A percentile compares a stretch with the other conserved stretches of the same genome.
Evolutionary conservation across 2,113 vertebrate species (phyloP).

Genomic region (Theristicus caerulescens): DNA sequence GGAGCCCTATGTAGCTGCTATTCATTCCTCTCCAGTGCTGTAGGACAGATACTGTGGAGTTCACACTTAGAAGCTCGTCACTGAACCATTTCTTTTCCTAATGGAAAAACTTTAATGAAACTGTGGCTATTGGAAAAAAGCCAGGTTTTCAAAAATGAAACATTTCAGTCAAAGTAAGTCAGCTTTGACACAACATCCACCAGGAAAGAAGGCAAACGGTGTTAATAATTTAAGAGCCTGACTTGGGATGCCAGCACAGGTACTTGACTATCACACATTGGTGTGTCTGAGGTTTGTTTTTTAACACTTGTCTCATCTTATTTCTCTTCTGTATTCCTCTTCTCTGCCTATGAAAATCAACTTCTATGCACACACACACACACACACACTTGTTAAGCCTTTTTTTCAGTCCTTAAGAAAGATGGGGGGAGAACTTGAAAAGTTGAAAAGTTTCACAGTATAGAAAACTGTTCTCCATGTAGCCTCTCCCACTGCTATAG

Average conservation of each 20-base stretch:
- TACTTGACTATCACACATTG: background rate
- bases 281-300: background rate
- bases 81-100: background rate
- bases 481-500: background rate
- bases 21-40: background rate
- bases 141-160: slow-evolving; percentile 7
- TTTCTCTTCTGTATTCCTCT: background rate
- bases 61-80: background rate
- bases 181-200: background rate
- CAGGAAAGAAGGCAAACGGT: background rate
- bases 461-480: background rate
- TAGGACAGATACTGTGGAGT: background rate
- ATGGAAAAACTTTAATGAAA: background rate
- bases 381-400: background rate
- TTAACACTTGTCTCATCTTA: background rate
- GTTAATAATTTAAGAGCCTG: slow-evolving; percentile 25
- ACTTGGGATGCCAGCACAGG: background rate
- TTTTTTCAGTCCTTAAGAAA: background rate
- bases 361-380: background rate
- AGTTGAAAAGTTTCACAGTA: background rate
- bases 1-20: background rate
- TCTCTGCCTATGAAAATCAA: background rate
- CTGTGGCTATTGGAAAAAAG: background rate
- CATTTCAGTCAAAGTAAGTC: background rate
- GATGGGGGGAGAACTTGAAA: background rate